Percentiles rank a stretch among this genome's conserved stretches.
phyloP scores from a whole-genome alignment of 2,888 invertebrate species.

The Lycocerus yunnanus region DNA sequence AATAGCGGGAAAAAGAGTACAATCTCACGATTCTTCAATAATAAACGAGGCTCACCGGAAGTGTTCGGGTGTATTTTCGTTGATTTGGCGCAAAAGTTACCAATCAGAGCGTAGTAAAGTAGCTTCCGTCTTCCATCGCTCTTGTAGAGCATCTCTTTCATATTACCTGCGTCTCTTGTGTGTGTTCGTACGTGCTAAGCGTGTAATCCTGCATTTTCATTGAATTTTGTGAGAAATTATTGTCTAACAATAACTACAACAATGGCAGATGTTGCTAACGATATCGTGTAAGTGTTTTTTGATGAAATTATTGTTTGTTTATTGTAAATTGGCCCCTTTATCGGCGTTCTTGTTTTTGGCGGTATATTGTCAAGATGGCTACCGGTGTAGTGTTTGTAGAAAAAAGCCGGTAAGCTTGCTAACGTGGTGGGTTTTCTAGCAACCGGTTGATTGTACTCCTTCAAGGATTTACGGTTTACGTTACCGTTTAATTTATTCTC shows the following conservation, averaged over 20 bases:
- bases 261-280: slow-evolving; percentile 68
- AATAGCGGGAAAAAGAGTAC: not conserved
- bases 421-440: slow-evolving; percentile 4
- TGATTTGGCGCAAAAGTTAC: slow-evolving; percentile 32
- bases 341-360: slow-evolving; percentile 49
- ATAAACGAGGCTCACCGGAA: slow-evolving; percentile 19
- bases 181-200: slow-evolving; percentile 35
- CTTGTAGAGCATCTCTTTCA: slow-evolving; percentile 57
- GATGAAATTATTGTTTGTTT: not conserved
- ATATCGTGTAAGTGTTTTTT: slow-evolving; percentile 66
- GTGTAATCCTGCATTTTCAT: slow-evolving; percentile 16
- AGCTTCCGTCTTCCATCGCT: slow-evolving; percentile 57
- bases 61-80: slow-evolving; percentile 31
- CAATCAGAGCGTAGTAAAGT: slow-evolving; percentile 37
- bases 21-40: not conserved
- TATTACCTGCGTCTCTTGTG: slow-evolving; percentile 42
- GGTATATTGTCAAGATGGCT: slow-evolving; percentile 62
- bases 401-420: slow-evolving; percentile 43
- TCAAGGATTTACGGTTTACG: not conserved
- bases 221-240: not conserved
- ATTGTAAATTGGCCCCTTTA: slow-evolving; percentile 15
- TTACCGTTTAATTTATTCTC: not conserved
- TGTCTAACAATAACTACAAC: slow-evolving; percentile 44
- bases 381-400: slow-evolving; percentile 50
- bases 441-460: slow-evolving; percentile 2